These are phyloP conservation scores for Leptodactylus fallax DNA, from an alignment of 2,797 vertebrate genomes.

Conservation along the genomic window DNA sequence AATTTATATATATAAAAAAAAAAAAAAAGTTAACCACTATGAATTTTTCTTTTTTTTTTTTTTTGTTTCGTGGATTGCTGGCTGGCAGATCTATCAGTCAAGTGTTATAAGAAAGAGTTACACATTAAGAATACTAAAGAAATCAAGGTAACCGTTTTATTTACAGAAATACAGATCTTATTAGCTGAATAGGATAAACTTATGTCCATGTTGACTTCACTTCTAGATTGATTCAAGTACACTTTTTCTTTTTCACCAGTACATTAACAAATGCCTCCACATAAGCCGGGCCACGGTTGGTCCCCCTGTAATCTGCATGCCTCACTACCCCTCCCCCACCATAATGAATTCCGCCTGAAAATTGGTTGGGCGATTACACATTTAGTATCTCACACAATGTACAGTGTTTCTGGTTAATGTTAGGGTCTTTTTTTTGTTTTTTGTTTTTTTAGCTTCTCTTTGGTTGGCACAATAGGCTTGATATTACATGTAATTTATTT, in stretches of 20 bases:
- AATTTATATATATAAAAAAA: not conserved
- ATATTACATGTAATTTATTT: conserved; percentile 61
- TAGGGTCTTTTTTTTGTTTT: conserved; percentile 29
- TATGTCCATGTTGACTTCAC: conserved; percentile 46
- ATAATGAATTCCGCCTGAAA: conserved; percentile 10
- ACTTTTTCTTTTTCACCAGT: conserved; percentile 27
- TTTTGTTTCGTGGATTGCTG: too few relatives aligned
- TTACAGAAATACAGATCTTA: conserved; percentile 64
- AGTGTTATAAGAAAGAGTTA: conserved; percentile 55
- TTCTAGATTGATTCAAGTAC: conserved; percentile 46
- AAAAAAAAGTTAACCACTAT: not conserved
- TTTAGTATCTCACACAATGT: conserved; percentile 67
- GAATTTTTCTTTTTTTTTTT: not conserved
- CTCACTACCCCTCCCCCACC: conserved; percentile 19
- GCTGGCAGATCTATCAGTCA: not conserved
- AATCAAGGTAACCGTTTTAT: conserved; percentile 63
- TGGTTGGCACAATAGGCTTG: conserved; percentile 77
- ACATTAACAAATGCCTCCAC: conserved; percentile 54
- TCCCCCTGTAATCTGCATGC: conserved; percentile 8
- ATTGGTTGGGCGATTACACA: conserved; percentile 21
- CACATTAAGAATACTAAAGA: conserved; percentile 62
- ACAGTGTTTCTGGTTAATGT: conserved; percentile 70
- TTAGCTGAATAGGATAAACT: conserved; percentile 59
- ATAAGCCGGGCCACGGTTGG: conserved; percentile 16
- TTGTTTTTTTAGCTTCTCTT: conserved; percentile 63